Conservation (phyloP, 2,113 vertebrate genomes). For the Maylandia zebra region DNA sequence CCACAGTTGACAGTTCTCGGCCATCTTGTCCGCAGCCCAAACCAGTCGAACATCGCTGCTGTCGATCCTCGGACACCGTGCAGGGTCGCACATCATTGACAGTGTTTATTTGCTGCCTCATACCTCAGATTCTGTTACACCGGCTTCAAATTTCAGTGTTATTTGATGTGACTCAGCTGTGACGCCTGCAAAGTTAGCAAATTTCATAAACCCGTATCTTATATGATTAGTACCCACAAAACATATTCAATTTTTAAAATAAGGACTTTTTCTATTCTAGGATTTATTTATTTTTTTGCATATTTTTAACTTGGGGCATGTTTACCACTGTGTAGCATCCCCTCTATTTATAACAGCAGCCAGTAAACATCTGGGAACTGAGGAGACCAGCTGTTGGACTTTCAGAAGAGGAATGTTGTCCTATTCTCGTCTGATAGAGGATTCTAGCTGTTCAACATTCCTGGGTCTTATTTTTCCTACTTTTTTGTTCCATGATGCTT, state of each 20-base stretch:
- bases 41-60: constrained; percentile 26
- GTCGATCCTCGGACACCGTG: background rate
- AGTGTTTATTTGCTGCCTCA: background rate
- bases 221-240: background rate
- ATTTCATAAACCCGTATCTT: background rate
- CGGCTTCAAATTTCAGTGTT: background rate
- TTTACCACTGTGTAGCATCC: background rate
- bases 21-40: constrained; percentile 57
- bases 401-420: background rate
- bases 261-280: background rate
- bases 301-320: background rate
- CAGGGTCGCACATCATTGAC: background rate
- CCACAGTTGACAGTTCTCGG: constrained; percentile 8
- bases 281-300: background rate
- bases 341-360: background rate
- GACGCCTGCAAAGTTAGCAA: background rate
- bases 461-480: background rate
- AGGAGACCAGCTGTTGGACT: background rate
- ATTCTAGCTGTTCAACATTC: background rate
- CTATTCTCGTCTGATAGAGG: background rate
- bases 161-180: background rate
- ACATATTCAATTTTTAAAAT: background rate
- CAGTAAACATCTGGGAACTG: background rate
- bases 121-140: rapidly evolving
- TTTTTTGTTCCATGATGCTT: background rate